phyloP scores from a whole-genome alignment of 2,888 invertebrate species.

The Pyrochroa serraticornis region DNA sequence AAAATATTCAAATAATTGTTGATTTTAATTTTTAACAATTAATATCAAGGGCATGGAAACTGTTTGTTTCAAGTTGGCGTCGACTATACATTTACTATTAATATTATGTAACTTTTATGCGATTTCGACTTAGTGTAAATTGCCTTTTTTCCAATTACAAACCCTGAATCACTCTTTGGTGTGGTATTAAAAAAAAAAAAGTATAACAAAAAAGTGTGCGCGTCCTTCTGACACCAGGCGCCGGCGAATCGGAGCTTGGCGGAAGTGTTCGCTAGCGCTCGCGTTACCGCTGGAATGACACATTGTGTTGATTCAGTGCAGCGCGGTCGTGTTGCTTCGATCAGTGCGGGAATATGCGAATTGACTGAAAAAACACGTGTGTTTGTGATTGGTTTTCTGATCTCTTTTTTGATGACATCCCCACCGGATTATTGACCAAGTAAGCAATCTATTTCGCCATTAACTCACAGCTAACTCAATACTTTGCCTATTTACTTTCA shows the following conservation, averaged over 20 bases:
- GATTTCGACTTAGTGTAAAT: too few species aligned
- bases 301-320: conserved; percentile 32
- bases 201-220: not conserved
- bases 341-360: conserved; percentile 22
- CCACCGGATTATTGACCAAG: conserved; percentile 13
- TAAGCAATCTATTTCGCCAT: not conserved
- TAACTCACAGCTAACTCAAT: not conserved
- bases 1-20: too few species aligned
- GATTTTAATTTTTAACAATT: too few species aligned
- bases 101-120: too few species aligned
- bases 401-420: conserved; percentile 6
- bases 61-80: too few species aligned
- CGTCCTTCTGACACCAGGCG: conserved; percentile 20
- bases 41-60: too few species aligned
- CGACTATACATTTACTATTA: too few species aligned
- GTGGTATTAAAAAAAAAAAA: too few species aligned
- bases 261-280: conserved; percentile 28
- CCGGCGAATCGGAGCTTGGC: conserved; percentile 26
- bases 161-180: too few species aligned
- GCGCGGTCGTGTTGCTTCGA: conserved; percentile 26
- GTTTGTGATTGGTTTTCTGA: not conserved
- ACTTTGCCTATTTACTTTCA: not conserved
- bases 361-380: conserved; percentile 13
- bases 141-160: too few species aligned
- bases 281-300: conserved; percentile 32